Conservation (phyloP, 2,797 vertebrate genomes). For the Danio jaintianensis region DNA sequence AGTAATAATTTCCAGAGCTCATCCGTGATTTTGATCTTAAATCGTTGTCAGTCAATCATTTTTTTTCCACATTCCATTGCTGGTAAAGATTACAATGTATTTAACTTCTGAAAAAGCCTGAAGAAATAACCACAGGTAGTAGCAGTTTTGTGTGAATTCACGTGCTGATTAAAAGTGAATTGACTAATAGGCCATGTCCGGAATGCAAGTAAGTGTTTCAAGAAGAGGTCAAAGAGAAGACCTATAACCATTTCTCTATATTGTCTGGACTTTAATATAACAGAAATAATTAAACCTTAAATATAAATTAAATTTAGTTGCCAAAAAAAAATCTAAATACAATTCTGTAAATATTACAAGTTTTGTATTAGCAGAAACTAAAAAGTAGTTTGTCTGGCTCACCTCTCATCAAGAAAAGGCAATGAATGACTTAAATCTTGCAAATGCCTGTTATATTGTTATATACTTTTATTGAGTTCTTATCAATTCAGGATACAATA, state of each 20-base stretch:
- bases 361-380: too few species aligned
- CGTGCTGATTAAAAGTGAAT: not conserved
- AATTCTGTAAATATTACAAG: too few species aligned
- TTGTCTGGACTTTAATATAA: not conserved
- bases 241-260: not conserved
- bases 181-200: not conserved
- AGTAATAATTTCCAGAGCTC: conserved; percentile 29
- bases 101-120: not conserved
- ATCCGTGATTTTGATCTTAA: conserved; percentile 24
- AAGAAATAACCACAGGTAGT: not conserved
- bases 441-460: too few species aligned
- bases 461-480: too few species aligned
- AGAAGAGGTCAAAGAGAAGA: not conserved
- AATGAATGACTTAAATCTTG: too few species aligned
- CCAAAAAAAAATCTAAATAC: too few species aligned
- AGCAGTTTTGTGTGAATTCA: not conserved
- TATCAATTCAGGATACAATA: too few species aligned
- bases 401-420: too few species aligned
- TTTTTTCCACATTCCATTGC: not conserved
- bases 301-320: too few species aligned
- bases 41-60: conserved; percentile 57
- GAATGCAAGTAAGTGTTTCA: not conserved
- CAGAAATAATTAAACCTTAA: not conserved
- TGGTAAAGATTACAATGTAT: not conserved
- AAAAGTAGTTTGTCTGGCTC: too few species aligned